phyloP scores from a whole-genome alignment of 2,797 vertebrate genomes.

The Falco novaeseelandiae region DNA sequence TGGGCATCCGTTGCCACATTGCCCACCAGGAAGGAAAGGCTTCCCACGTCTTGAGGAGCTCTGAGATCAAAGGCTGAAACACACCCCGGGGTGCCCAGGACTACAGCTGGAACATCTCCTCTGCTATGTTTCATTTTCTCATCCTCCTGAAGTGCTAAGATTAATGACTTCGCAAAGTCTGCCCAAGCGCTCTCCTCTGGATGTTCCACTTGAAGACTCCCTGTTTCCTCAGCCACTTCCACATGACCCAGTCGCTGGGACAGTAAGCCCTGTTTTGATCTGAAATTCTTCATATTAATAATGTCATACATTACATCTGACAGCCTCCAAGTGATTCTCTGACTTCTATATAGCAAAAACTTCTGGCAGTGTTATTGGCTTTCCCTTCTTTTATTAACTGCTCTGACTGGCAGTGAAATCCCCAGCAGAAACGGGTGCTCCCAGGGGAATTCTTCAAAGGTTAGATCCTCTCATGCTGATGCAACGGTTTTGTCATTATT shows the following conservation, averaged over 20 bases:
- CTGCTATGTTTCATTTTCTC: not conserved
- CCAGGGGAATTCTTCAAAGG: slow-evolving; percentile 39
- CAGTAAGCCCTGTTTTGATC: not conserved
- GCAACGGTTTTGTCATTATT: slow-evolving; percentile 37
- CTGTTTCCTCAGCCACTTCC: not conserved
- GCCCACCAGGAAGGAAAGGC: not conserved
- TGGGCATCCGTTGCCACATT: fast-evolving
- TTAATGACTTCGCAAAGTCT: not conserved
- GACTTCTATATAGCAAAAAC: slow-evolving; percentile 19
- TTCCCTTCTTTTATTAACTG: slow-evolving; percentile 56
- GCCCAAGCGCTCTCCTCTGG: not conserved
- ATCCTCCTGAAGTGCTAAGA: not conserved
- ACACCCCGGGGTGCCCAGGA: not conserved
- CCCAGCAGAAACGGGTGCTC: slow-evolving; percentile 11
- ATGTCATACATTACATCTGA: slow-evolving; percentile 49
- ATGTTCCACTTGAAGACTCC: not conserved
- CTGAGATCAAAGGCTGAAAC: not conserved
- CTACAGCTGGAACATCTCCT: not conserved
- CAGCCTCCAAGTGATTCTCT: slow-evolving; percentile 34
- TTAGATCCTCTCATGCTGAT: slow-evolving; percentile 41
- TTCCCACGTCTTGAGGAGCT: not conserved
- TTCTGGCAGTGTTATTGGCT: slow-evolving; percentile 26
- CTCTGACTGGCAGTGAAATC: slow-evolving; percentile 33
- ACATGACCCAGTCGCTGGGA: not conserved
- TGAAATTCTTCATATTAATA: slow-evolving; percentile 52